These are phyloP conservation scores for Lucilia cuprina DNA, from an alignment of 1,140 invertebrate genomes.

Conservation along the genomic window DNA sequence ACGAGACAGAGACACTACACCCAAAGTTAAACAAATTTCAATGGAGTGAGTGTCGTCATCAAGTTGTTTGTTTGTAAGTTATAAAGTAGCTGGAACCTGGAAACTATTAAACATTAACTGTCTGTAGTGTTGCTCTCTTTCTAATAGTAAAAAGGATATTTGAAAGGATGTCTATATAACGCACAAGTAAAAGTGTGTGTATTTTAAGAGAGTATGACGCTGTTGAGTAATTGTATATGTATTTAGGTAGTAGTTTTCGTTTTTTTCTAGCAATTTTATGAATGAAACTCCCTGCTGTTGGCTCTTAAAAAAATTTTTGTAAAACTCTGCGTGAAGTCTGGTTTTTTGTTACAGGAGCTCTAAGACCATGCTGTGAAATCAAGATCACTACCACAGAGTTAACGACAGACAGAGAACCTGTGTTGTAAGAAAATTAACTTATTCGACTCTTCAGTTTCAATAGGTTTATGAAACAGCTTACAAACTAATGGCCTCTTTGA, in stretches of 20 bases:
- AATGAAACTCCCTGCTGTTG: background rate
- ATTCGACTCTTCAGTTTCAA: too few relatives aligned
- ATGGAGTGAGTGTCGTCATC: background rate
- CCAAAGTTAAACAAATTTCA: background rate
- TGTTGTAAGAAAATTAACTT: too few relatives aligned
- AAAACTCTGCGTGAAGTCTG: background rate
- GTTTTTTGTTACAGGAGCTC: background rate
- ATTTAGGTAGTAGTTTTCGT: too few relatives aligned
- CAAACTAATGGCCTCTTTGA: background rate
- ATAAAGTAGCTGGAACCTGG: background rate
- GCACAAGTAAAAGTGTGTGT: background rate
- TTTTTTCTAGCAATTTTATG: background rate
- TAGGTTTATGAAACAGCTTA: too few relatives aligned
- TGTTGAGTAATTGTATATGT: too few relatives aligned
- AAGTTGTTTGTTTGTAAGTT: background rate
- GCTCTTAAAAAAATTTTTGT: background rate
- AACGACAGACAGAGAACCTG: background rate
- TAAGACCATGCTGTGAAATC: background rate
- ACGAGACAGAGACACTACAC: background rate
- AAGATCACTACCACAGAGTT: background rate
- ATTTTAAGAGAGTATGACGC: too few relatives aligned
- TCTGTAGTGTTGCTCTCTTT: background rate
- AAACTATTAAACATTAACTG: background rate
- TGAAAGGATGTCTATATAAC: background rate
- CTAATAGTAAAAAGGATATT: background rate